Percentiles rank a stretch among this genome's conserved stretches.
These are phyloP conservation scores for Phenganax stokvisi DNA, from an alignment of 92 coral and sea anemone genomes.

Conservation along the genomic window DNA sequence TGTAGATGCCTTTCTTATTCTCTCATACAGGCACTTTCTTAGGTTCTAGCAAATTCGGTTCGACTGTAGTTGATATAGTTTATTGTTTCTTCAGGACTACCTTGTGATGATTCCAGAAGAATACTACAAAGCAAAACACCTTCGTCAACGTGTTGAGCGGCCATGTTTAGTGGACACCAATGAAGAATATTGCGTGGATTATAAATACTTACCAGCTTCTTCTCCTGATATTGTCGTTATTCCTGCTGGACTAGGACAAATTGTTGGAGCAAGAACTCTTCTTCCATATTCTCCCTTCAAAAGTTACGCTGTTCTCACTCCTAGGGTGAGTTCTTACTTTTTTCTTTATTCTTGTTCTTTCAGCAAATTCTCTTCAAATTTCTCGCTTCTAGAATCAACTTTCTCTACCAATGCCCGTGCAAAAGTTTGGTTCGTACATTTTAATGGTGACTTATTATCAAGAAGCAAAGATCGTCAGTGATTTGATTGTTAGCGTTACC, in stretches of 20 bases:
- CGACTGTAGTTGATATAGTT: background rate
- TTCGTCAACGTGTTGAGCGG: slow-evolving; percentile 52
- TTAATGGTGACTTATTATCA: slow-evolving; percentile 32
- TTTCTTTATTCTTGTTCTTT: background rate
- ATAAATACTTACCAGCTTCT: slow-evolving; percentile 52
- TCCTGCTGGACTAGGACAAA: slow-evolving; percentile 55
- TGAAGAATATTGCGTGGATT: slow-evolving; percentile 57
- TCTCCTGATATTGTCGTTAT: slow-evolving; percentile 50
- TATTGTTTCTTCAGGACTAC: slow-evolving; percentile 58
- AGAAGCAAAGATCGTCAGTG: slow-evolving; percentile 20
- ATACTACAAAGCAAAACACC: slow-evolving; percentile 70
- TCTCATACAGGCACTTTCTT: too few relatives aligned
- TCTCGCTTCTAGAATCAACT: slow-evolving; percentile 25
- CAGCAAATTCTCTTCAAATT: too few relatives aligned
- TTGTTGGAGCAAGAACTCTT: slow-evolving; percentile 46
- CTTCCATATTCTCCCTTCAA: slow-evolving; percentile 33
- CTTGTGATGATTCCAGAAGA: slow-evolving; percentile 81
- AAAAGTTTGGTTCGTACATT: slow-evolving; percentile 5
- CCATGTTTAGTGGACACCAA: slow-evolving; percentile 61
- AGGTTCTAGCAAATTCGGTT: too few relatives aligned
- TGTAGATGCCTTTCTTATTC: too few relatives aligned
- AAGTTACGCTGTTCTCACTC: slow-evolving; percentile 13
- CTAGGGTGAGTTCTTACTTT: background rate
- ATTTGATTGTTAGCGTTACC: slow-evolving; percentile 15
- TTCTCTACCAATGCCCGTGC: slow-evolving; percentile 20